Conservation (phyloP, 2,797 vertebrate genomes). For the Tragelaphus oryx region DNA sequence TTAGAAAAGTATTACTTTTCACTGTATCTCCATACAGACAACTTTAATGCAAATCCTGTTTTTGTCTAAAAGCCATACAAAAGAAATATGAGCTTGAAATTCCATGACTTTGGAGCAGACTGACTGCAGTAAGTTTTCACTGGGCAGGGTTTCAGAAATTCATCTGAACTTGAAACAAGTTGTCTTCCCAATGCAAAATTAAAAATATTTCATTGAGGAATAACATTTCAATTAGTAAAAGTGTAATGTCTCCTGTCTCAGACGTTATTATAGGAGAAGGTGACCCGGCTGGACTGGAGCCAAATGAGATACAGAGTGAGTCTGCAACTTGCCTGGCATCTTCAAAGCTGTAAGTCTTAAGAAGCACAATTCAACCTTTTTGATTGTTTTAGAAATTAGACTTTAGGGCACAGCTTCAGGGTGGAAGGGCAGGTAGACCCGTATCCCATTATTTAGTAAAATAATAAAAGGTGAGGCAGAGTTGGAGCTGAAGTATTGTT, state of each 20-base stretch:
- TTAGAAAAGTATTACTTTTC: background rate
- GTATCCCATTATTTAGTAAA: background rate
- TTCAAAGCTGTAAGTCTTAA: background rate
- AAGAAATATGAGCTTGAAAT: background rate
- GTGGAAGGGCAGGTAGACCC: background rate
- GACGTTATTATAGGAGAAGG: conserved; percentile 28
- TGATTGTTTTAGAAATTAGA: conserved; percentile 17
- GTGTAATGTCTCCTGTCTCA: background rate
- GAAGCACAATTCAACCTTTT: background rate
- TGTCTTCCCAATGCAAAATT: conserved; percentile 37
- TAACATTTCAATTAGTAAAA: conserved; percentile 29
- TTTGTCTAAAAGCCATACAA: background rate
- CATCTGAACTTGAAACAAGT: background rate
- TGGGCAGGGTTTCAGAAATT: conserved; percentile 28
- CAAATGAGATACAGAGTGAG: background rate
- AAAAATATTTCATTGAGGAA: conserved; percentile 32
- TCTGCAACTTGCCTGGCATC: background rate
- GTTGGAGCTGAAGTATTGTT: background rate
- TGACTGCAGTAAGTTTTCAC: background rate
- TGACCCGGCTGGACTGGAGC: conserved; percentile 13
- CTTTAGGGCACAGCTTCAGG: background rate
- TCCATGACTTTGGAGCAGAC: background rate
- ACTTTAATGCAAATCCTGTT: background rate
- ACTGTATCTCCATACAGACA: background rate
- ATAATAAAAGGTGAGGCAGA: background rate